Conservation (phyloP, 1,140 invertebrate genomes). For the Drosophila parvula region DNA sequence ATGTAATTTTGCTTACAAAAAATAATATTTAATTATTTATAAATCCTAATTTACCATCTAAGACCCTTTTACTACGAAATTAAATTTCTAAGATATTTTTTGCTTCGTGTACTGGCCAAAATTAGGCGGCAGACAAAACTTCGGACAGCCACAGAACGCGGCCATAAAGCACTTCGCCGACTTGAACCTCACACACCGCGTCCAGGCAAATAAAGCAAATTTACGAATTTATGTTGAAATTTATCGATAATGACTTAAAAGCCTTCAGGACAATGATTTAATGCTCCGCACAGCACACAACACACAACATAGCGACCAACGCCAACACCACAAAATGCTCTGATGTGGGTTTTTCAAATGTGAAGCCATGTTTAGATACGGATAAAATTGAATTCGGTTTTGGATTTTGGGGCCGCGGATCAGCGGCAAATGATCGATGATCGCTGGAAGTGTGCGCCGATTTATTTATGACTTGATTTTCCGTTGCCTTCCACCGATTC, state of each 20-base stretch:
- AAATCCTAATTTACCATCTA: neutral
- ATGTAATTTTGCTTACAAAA: too few relatives aligned
- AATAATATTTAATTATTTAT: neutral
- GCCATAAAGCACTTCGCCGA: constrained; percentile 50
- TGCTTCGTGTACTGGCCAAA: constrained; percentile 31
- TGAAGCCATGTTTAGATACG: constrained; percentile 80
- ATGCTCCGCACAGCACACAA: constrained; percentile 64
- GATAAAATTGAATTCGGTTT: constrained; percentile 75
- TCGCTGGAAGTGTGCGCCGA: constrained; percentile 79
- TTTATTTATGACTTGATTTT: constrained; percentile 81
- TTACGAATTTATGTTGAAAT: constrained; percentile 84
- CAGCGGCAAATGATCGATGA: constrained; percentile 73
- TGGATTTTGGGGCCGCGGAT: constrained; percentile 55
- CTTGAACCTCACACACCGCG: constrained; percentile 45
- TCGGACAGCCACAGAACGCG: constrained; percentile 31
- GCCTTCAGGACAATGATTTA: constrained; percentile 84
- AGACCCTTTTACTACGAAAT: neutral
- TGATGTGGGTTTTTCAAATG: constrained; percentile 78
- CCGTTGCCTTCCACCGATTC: constrained; percentile 40
- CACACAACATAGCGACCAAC: constrained; percentile 42
- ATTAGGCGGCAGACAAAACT: constrained; percentile 70
- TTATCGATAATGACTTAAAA: constrained; percentile 84
- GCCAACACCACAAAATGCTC: constrained; percentile 35
- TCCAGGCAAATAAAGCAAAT: constrained; percentile 80
- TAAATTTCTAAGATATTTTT: neutral